These are phyloP conservation scores for Leucoraja ocellata DNA, from an alignment of 2,797 vertebrate species.

Conservation along the genomic window DNA sequence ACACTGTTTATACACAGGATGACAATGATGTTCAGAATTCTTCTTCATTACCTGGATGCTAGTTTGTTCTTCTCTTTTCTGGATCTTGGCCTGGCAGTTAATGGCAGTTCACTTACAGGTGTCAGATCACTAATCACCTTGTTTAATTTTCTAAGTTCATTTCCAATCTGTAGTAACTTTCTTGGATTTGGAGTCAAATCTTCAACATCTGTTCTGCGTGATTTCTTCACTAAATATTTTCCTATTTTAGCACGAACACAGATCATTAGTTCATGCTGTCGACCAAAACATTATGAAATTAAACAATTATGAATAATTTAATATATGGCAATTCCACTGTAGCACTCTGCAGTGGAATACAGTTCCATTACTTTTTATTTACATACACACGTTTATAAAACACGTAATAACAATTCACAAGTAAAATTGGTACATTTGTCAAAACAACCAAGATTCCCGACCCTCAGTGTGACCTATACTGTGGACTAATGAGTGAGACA, in stretches of 20 bases:
- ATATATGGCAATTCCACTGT: not conserved
- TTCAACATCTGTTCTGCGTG: constrained; percentile 91
- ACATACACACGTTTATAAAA: no score
- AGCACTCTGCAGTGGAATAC: not conserved
- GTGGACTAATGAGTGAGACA: no score
- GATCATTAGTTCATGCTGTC: not conserved
- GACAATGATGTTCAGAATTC: constrained; percentile 4
- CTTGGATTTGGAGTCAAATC: constrained; percentile 95
- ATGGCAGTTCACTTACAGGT: constrained; percentile 89
- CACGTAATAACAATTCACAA: no score
- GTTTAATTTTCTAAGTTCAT: constrained; percentile 88
- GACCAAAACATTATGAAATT: not conserved
- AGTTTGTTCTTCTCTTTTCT: constrained; percentile 98
- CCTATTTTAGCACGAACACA: constrained; percentile 54
- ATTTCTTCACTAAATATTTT: constrained; percentile 92
- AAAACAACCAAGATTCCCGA: no score
- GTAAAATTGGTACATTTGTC: no score
- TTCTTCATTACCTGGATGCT: constrained; percentile 77
- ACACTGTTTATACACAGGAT: not conserved
- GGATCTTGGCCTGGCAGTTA: constrained; percentile 87
- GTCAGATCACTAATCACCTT: constrained; percentile 97
- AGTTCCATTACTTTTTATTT: no score
- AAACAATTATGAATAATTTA: not conserved
- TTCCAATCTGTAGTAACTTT: constrained; percentile 94
- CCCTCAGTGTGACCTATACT: no score